These are phyloP conservation scores for Sus cebifrons DNA, from an alignment of 2,797 vertebrate species.

Conservation along the genomic window DNA sequence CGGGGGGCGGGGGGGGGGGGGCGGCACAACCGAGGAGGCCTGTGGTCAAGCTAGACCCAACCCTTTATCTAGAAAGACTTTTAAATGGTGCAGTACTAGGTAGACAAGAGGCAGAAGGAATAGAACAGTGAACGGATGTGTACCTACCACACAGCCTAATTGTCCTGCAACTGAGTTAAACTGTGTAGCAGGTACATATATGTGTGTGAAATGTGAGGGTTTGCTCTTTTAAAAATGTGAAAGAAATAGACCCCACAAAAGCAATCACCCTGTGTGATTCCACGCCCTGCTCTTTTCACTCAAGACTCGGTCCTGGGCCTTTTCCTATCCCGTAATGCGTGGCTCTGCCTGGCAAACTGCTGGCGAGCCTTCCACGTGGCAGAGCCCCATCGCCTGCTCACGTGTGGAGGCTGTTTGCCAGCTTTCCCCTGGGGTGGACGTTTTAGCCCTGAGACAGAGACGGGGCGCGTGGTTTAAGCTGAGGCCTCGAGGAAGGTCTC, in stretches of 20 bases:
- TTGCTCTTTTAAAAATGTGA: not conserved
- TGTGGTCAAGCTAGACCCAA: not conserved
- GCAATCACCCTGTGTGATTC: not conserved
- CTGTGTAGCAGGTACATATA: not conserved
- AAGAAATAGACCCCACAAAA: not conserved
- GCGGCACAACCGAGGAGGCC: not conserved
- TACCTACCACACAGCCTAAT: not conserved
- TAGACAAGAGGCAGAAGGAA: not conserved
- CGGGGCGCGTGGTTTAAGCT: rapidly evolving
- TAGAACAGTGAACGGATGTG: not conserved
- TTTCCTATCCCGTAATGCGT: not conserved
- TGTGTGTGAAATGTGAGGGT: not conserved
- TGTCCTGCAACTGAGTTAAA: not conserved
- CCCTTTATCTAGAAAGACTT: not conserved
- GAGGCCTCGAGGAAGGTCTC: not conserved
- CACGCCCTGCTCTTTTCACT: not conserved
- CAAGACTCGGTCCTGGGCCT: not conserved
- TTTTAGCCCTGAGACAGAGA: too few species aligned
- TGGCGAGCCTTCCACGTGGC: rapidly evolving
- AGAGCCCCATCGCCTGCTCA: not conserved
- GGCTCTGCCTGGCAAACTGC: not conserved
- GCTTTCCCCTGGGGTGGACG: rapidly evolving
- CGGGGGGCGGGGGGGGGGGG: not conserved
- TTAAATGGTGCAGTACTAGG: not conserved
- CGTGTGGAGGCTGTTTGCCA: not conserved